Conservation (phyloP, 2,888 invertebrate genomes). For the Phengaris arion region DNA sequence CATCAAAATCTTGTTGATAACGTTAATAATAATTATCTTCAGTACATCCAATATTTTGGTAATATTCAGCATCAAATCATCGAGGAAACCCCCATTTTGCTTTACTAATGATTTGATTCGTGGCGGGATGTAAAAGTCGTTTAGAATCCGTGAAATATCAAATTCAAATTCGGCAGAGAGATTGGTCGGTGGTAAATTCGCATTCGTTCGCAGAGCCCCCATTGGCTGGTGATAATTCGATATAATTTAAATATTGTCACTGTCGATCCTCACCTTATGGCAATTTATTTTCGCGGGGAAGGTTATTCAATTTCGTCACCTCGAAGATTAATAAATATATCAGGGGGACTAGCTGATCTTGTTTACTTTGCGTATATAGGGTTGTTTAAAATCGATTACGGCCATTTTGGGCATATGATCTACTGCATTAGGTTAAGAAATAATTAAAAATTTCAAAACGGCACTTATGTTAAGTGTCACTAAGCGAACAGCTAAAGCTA, state of each 20-base stretch:
- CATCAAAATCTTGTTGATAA: neutral
- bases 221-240: conserved; percentile 68
- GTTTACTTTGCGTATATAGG: conserved; percentile 1
- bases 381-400: no score
- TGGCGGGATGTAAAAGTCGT: conserved; percentile 16
- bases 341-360: conserved; percentile 43
- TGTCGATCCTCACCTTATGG: conserved; percentile 66
- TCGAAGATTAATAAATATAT: conserved; percentile 67
- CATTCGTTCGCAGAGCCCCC: conserved; percentile 44
- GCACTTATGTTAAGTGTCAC: no score
- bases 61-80: neutral
- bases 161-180: conserved; percentile 55
- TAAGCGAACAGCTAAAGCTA: no score
- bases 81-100: neutral
- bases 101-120: conserved; percentile 19
- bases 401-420: neutral
- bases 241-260: conserved; percentile 76
- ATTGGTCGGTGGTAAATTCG: conserved; percentile 53
- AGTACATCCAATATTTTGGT: neutral
- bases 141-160: conserved; percentile 52
- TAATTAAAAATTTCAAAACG: neutral
- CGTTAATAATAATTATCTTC: neutral
- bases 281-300: conserved; percentile 72
- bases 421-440: neutral
- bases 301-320: conserved; percentile 67